Percentiles rank a stretch among this genome's conserved stretches.
Conservation (phyloP, 2,797 vertebrate genomes). For the Hyperoplus lanceolatus region DNA sequence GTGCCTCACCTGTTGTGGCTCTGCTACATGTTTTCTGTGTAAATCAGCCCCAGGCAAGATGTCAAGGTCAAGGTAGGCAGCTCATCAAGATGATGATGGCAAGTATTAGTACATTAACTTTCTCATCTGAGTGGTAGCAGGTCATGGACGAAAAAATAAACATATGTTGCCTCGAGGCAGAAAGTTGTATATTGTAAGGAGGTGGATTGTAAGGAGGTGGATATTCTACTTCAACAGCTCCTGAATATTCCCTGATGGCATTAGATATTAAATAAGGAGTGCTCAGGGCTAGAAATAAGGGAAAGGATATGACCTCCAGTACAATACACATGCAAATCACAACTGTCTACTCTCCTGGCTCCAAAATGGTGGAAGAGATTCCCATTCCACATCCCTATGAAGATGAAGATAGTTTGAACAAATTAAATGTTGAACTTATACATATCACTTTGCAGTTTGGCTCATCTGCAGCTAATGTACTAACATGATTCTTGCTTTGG, state of each 20-base stretch:
- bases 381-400: too few relatives aligned
- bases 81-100: conserved; percentile 55
- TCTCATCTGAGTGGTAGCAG: conserved; percentile 29
- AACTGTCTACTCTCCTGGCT: too few relatives aligned
- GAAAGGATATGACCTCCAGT: conserved; percentile 26
- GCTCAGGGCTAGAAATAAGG: conserved; percentile 2
- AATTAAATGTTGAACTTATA: too few relatives aligned
- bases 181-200: conserved; percentile 1
- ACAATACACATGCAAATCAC: conserved; percentile 25
- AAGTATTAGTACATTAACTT: conserved; percentile 36
- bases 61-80: conserved; percentile 30
- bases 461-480: too few relatives aligned
- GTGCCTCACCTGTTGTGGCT: conserved; percentile 40
- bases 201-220: neutral
- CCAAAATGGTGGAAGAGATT: too few relatives aligned
- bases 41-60: conserved; percentile 30
- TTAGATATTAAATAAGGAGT: neutral
- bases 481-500: neutral
- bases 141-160: conserved; percentile 34
- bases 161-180: conserved; percentile 32
- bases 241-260: conserved; percentile 37
- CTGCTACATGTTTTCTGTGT: conserved; percentile 11
- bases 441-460: too few relatives aligned
- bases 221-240: conserved; percentile 18
- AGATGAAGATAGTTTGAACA: too few relatives aligned